These are phyloP conservation scores for Ivindomyrus marchei DNA, from an alignment of 2,113 vertebrate species.

Conservation along the genomic window DNA sequence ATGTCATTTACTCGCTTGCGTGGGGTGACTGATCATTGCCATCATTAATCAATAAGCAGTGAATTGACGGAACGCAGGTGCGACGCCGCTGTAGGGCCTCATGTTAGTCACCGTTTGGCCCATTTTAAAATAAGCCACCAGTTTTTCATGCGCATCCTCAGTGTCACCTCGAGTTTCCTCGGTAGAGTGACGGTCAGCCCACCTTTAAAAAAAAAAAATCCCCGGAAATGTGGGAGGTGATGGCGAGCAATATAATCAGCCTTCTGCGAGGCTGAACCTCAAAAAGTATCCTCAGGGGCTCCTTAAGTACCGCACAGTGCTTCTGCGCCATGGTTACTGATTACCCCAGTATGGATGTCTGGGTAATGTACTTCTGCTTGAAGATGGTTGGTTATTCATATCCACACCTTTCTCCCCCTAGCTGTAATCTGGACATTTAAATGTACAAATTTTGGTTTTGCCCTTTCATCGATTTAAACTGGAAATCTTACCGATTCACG, in stretches of 20 bases:
- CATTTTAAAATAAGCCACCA: not conserved
- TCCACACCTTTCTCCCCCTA: not conserved
- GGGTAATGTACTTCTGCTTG: not conserved
- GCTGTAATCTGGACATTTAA: not conserved
- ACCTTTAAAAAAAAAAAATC: not conserved
- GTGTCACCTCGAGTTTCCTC: not conserved
- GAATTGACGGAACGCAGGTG: not conserved
- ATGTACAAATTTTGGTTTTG: not conserved
- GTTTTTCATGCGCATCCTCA: not conserved
- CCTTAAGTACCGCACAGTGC: not conserved
- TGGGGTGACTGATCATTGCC: not conserved
- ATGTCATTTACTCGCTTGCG: not conserved
- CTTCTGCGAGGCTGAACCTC: not conserved
- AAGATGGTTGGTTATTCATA: not conserved
- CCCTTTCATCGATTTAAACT: not conserved
- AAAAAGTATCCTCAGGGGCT: not conserved
- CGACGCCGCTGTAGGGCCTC: not conserved
- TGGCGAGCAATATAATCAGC: not conserved
- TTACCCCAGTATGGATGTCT: not conserved
- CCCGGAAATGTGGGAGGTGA: not conserved
- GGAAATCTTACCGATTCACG: not conserved
- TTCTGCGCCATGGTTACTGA: not conserved
- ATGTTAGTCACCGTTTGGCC: not conserved
- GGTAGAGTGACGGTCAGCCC: not conserved
- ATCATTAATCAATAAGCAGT: not conserved